These are phyloP conservation scores for Sphaerodactylus townsendi DNA, from an alignment of 2,113 vertebrate species.

Conservation along the genomic window DNA sequence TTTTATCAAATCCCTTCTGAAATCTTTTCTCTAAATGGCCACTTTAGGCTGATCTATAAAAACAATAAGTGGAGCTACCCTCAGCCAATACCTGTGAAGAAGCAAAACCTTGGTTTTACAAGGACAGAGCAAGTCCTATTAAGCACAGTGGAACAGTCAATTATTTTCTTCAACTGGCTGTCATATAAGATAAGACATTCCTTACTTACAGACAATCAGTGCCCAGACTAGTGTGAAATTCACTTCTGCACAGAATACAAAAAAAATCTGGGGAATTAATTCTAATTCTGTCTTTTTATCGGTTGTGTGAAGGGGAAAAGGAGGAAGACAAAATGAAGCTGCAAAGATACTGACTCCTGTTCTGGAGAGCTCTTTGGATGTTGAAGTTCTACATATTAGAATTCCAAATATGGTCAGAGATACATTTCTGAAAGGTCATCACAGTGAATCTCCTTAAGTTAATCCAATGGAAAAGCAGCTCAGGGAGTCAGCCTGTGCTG, in stretches of 20 bases:
- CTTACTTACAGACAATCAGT: background rate
- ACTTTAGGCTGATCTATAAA: slow-evolving; percentile 31
- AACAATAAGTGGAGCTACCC: slow-evolving; percentile 3
- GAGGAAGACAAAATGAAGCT: background rate
- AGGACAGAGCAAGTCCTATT: slow-evolving; percentile 33
- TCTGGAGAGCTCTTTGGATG: background rate
- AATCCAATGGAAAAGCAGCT: too few species aligned
- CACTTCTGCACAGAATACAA: background rate
- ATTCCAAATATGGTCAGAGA: background rate
- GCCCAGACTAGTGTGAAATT: background rate
- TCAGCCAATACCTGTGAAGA: background rate
- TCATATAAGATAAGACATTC: slow-evolving; percentile 7
- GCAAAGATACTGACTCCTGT: background rate
- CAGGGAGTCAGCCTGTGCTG: too few species aligned
- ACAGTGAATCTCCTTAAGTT: background rate
- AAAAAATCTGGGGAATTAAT: background rate
- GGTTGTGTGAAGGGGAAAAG: background rate
- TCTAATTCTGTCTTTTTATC: background rate
- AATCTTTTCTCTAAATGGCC: slow-evolving; percentile 21
- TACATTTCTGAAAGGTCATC: background rate
- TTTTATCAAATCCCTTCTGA: slow-evolving; percentile 6
- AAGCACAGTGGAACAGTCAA: background rate
- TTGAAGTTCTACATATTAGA: background rate
- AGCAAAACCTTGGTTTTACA: slow-evolving; percentile 23
- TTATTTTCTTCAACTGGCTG: slow-evolving; percentile 25